A percentile compares a stretch with the other conserved stretches of the same genome.
phyloP scores from a whole-genome alignment of 2,113 vertebrate genomes.

The Poeciliopsis occidentalis region DNA sequence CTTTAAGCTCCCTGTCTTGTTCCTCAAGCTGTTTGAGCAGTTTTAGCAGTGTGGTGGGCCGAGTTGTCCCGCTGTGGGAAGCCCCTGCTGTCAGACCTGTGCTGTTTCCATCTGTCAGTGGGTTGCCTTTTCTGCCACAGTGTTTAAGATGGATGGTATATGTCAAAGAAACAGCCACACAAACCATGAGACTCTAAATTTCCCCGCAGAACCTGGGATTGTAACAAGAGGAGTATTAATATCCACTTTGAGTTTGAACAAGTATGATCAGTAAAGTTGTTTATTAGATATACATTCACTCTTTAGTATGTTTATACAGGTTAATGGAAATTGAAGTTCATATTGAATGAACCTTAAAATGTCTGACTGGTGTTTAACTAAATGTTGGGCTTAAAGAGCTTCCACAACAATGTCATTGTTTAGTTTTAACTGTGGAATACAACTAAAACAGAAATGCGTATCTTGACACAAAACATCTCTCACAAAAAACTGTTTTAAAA shows the following conservation, averaged over 20 bases:
- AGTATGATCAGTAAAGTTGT: not conserved
- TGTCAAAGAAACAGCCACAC: constrained; percentile 1
- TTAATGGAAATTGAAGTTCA: constrained; percentile 1
- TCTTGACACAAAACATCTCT: not conserved
- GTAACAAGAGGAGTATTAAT: not conserved
- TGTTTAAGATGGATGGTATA: not conserved
- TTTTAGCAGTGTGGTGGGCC: constrained; percentile 5
- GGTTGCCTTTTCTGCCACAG: not conserved
- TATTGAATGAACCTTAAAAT: constrained; percentile 9
- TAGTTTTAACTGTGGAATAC: not conserved
- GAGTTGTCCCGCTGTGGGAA: not conserved
- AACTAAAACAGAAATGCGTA: not conserved
- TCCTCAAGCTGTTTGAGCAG: constrained; percentile 12
- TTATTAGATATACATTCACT: not conserved
- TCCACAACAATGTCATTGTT: not conserved
- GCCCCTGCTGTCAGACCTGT: constrained; percentile 1
- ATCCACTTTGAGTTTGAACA: not conserved
- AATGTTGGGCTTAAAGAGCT: not conserved
- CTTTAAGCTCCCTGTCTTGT: constrained; percentile 19
- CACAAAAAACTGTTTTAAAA: constrained; percentile 3
- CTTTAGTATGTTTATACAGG: not conserved
- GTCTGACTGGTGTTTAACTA: not conserved
- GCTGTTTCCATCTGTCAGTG: not conserved
- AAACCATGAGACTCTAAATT: not conserved
- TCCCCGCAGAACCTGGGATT: not conserved